Evolutionary conservation across 2,797 vertebrate species (phyloP).

Genomic region (Anomalospiza imberbis): DNA sequence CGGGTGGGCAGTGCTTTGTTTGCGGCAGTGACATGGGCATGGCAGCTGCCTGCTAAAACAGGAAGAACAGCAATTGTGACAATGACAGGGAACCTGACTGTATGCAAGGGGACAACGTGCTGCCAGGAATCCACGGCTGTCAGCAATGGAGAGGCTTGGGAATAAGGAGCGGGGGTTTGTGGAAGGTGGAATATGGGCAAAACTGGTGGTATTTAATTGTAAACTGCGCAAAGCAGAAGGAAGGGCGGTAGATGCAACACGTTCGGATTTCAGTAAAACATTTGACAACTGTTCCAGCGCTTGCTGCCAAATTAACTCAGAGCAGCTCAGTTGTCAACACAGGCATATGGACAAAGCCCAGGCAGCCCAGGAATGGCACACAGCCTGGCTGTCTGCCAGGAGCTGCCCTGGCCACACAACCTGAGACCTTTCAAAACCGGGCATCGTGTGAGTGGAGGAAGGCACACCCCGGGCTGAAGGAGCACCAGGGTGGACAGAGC

Average conservation of each 20-base stretch:
- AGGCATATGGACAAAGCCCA: conserved; percentile 47
- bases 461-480: accelerated
- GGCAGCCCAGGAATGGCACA: neutral
- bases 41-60: conserved; percentile 48
- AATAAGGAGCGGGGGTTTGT: neutral
- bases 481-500: neutral
- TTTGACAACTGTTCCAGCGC: conserved; percentile 52
- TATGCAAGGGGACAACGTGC: accelerated
- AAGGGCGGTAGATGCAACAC: conserved; percentile 48
- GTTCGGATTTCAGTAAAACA: conserved; percentile 38
- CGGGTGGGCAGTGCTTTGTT: neutral
- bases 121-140: neutral
- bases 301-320: conserved; percentile 55
- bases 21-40: accelerated
- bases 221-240: conserved; percentile 44
- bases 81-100: neutral
- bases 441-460: accelerated
- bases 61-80: neutral
- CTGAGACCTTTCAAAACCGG: neutral
- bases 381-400: neutral
- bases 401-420: neutral
- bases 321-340: conserved; percentile 15
- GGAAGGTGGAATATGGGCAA: conserved; percentile 40
- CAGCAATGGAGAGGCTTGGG: neutral
- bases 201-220: conserved; percentile 33